Evolutionary conservation across 2,888 invertebrate genomes (phyloP).

Genomic region (Pheosia gnoma): DNA sequence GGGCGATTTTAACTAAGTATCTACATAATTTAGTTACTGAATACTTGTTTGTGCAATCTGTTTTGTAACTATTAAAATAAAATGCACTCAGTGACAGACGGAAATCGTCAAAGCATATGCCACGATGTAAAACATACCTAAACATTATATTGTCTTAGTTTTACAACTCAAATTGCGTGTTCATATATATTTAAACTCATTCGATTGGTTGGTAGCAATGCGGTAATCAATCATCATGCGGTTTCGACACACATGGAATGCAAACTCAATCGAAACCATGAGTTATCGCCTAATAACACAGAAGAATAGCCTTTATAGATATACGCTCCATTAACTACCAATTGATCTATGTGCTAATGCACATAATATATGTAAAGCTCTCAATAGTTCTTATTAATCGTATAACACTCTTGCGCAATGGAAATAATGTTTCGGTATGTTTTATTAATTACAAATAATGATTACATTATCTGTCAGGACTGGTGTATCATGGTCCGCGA

Average conservation of each 20-base stretch:
- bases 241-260: slow-evolving; percentile 33
- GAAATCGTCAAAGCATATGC: neutral
- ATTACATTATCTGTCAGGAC: too few relatives aligned
- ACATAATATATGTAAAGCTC: neutral
- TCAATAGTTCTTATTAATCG: neutral
- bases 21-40: too few relatives aligned
- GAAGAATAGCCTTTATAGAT: slow-evolving; percentile 31
- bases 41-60: too few relatives aligned
- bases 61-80: too few relatives aligned
- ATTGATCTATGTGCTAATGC: slow-evolving; percentile 30
- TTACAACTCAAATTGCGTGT: slow-evolving; percentile 21
- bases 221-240: slow-evolving; percentile 24
- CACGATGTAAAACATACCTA: slow-evolving; percentile 17
- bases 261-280: slow-evolving; percentile 26
- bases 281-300: slow-evolving; percentile 34
- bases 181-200: slow-evolving; percentile 16
- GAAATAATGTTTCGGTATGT: neutral
- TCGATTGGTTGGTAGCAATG: slow-evolving; percentile 15
- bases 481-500: too few relatives aligned
- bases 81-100: neutral
- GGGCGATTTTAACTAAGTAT: neutral
- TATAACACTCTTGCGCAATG: neutral
- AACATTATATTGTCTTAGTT: slow-evolving; percentile 6
- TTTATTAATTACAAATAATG: too few relatives aligned
- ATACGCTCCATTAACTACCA: slow-evolving; percentile 36